phyloP scores from a whole-genome alignment of 2,888 invertebrate genomes.

The Drosophila cognata region DNA sequence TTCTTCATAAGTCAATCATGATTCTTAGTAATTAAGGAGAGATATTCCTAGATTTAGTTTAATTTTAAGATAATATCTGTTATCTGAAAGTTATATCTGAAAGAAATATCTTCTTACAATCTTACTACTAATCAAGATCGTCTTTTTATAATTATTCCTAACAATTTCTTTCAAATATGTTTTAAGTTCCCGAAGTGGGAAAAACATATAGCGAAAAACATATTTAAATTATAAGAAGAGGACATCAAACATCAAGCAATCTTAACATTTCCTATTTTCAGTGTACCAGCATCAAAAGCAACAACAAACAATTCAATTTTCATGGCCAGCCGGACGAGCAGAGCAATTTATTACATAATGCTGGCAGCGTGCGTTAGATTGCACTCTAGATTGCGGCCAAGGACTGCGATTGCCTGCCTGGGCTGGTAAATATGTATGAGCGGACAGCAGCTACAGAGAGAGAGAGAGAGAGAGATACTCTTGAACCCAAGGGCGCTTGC shows the following conservation, averaged over 20 bases:
- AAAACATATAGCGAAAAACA: neutral
- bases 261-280: neutral
- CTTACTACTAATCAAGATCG: neutral
- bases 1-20: neutral
- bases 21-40: neutral
- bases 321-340: conserved; percentile 61
- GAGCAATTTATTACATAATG: conserved; percentile 74
- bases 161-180: neutral
- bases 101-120: neutral
- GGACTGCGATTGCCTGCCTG: conserved; percentile 35
- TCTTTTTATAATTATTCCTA: neutral
- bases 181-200: neutral
- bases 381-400: conserved; percentile 53
- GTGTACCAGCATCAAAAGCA: conserved; percentile 21
- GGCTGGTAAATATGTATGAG: conserved; percentile 44
- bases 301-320: conserved; percentile 77
- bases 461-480: neutral
- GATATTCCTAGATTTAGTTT: neutral
- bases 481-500: conserved; percentile 42
- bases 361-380: conserved; percentile 75
- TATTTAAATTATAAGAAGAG: neutral
- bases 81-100: neutral
- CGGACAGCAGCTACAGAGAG: conserved; percentile 13
- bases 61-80: neutral
- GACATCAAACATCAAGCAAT: neutral